These are phyloP conservation scores for Orchesella flavescens DNA, from an alignment of 2,888 invertebrate species.

Conservation along the genomic window DNA sequence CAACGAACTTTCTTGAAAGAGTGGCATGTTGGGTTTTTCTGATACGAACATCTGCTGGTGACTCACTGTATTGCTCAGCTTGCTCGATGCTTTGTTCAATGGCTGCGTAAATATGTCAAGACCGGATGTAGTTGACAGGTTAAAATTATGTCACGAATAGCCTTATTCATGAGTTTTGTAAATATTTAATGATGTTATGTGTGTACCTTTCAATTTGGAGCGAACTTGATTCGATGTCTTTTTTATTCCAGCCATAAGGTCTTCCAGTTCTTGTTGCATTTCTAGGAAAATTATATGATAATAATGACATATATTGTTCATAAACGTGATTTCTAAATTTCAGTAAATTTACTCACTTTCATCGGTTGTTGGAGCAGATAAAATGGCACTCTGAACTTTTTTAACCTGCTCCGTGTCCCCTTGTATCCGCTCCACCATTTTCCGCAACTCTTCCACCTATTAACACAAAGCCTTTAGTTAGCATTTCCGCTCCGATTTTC, in stretches of 20 bases:
- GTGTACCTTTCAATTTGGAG: constrained; percentile 78
- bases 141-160: background rate
- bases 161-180: background rate
- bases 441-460: constrained; percentile 99
- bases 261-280: constrained; percentile 99
- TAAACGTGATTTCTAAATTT: too few relatives aligned
- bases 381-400: constrained; percentile 99
- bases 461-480: too few relatives aligned
- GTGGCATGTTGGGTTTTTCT: constrained; percentile 85
- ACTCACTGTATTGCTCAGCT: constrained; percentile 62
- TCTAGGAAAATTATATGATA: constrained; percentile 77
- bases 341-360: constrained; percentile 90
- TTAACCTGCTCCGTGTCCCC: constrained; percentile 99
- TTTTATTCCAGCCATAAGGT: constrained; percentile 99
- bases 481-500: too few relatives aligned
- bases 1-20: constrained; percentile 98
- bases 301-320: background rate
- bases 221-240: constrained; percentile 99
- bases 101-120: background rate
- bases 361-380: constrained; percentile 98
- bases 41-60: constrained; percentile 70
- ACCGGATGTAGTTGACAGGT: constrained; percentile 11
- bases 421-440: constrained; percentile 99
- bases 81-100: constrained; percentile 64
- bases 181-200: background rate